These are phyloP conservation scores for Drosophila nr. perissopoda DNA, from an alignment of 2,888 invertebrate species.

Conservation along the genomic window DNA sequence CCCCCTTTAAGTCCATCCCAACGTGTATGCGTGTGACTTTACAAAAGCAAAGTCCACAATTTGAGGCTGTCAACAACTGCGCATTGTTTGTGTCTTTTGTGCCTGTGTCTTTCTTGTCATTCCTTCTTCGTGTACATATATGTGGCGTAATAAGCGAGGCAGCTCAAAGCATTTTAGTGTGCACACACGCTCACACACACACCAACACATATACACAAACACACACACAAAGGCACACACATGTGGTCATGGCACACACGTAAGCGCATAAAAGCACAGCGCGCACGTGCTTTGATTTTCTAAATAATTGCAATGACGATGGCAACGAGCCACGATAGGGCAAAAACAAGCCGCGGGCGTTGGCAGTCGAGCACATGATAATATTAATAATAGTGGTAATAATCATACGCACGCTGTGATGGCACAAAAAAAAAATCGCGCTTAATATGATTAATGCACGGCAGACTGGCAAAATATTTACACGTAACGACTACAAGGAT, in stretches of 20 bases:
- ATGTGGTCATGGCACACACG: constrained; percentile 32
- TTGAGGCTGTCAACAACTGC: constrained; percentile 65
- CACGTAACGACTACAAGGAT: constrained; percentile 56
- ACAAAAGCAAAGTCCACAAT: constrained; percentile 40
- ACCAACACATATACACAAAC: constrained; percentile 4
- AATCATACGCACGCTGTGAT: constrained; percentile 77
- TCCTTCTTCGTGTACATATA: constrained; percentile 10
- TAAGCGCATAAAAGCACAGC: constrained; percentile 76
- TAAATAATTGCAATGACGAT: constrained; percentile 75
- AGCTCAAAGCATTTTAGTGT: constrained; percentile 72
- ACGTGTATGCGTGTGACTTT: constrained; percentile 13
- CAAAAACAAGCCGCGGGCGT: constrained; percentile 46
- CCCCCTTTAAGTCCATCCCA: constrained; percentile 1
- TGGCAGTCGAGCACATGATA: constrained; percentile 67
- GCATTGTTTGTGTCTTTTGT: constrained; percentile 42
- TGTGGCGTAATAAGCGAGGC: constrained; percentile 66
- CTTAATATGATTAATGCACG: constrained; percentile 76
- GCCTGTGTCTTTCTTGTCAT: constrained; percentile 1
- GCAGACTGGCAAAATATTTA: constrained; percentile 68
- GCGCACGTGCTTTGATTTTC: constrained; percentile 75
- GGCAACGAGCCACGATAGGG: constrained; percentile 29
- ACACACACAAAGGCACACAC: constrained; percentile 18
- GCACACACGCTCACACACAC: constrained; percentile 22
- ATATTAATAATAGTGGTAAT: constrained; percentile 79
- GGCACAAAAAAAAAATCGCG: constrained; percentile 44